phyloP scores from a whole-genome alignment of 2,797 vertebrate species.

The Rhinichthys osculus region DNA sequence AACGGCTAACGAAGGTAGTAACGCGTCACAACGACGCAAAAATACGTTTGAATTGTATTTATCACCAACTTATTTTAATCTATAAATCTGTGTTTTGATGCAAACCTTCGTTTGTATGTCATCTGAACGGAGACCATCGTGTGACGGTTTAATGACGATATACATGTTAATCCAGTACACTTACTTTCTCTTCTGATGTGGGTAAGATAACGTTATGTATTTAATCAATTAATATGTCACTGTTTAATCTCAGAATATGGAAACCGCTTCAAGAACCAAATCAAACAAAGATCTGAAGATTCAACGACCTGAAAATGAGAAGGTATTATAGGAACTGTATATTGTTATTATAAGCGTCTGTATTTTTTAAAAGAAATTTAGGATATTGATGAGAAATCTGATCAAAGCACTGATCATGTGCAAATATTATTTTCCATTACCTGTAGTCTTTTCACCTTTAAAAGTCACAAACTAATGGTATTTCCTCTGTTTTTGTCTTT shows the following conservation, averaged over 20 bases:
- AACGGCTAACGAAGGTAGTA: constrained; percentile 8
- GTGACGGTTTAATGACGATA: neutral
- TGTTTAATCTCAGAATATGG: constrained; percentile 69
- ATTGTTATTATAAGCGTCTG: neutral
- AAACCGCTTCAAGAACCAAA: constrained; percentile 66
- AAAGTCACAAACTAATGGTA: too few species aligned
- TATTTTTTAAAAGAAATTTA: neutral
- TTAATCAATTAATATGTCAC: neutral
- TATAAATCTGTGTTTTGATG: neutral
- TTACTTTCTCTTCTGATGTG: neutral
- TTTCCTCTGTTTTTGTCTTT: too few species aligned
- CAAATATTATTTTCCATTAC: too few species aligned
- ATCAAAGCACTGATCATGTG: too few species aligned
- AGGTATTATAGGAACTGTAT: neutral
- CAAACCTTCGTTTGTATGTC: too few species aligned
- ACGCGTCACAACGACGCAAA: neutral
- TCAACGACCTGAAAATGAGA: constrained; percentile 63
- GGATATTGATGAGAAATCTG: neutral
- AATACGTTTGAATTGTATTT: neutral
- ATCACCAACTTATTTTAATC: neutral
- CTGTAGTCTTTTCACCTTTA: too few species aligned
- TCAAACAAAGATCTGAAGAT: constrained; percentile 62
- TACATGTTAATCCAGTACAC: neutral
- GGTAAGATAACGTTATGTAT: rapidly evolving
- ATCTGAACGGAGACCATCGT: too few species aligned